A percentile compares a stretch with the other conserved stretches of the same genome.
Evolutionary conservation across 2,888 invertebrate species (phyloP).

Genomic region (Piscicola geometra): DNA sequence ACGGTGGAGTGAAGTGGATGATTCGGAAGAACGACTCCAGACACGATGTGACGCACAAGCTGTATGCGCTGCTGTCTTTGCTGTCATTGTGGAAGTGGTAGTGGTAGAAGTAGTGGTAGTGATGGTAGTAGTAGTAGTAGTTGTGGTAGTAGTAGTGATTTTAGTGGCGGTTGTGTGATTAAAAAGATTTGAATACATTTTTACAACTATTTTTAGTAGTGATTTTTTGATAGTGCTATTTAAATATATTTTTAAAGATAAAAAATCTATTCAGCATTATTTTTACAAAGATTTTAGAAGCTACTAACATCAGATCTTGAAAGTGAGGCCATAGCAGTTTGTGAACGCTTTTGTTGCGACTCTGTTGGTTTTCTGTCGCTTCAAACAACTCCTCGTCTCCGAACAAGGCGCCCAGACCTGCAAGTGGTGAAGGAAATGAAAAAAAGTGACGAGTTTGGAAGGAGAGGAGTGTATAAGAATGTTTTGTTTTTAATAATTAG

Average conservation of each 20-base stretch:
- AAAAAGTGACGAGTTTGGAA: neutral
- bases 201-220: too few species aligned
- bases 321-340: conserved; percentile 59
- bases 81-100: too few species aligned
- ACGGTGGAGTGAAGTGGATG: conserved; percentile 63
- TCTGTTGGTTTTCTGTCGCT: conserved; percentile 73
- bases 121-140: too few species aligned
- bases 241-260: too few species aligned
- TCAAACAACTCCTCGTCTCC: conserved; percentile 68
- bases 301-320: conserved; percentile 52
- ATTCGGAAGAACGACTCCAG: conserved; percentile 76
- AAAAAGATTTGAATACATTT: too few species aligned
- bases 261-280: too few species aligned
- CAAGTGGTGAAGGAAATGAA: neutral
- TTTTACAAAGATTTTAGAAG: too few species aligned
- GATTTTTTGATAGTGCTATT: too few species aligned
- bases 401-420: conserved; percentile 79
- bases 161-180: too few species aligned
- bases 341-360: conserved; percentile 65
- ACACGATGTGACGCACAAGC: conserved; percentile 64
- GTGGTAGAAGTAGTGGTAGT: too few species aligned
- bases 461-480: neutral
- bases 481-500: too few species aligned
- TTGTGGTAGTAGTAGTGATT: too few species aligned
- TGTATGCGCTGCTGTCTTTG: conserved; percentile 20